Evolutionary conservation across 2,888 invertebrate genomes (phyloP).

Genomic region (Tetropium fuscum): DNA sequence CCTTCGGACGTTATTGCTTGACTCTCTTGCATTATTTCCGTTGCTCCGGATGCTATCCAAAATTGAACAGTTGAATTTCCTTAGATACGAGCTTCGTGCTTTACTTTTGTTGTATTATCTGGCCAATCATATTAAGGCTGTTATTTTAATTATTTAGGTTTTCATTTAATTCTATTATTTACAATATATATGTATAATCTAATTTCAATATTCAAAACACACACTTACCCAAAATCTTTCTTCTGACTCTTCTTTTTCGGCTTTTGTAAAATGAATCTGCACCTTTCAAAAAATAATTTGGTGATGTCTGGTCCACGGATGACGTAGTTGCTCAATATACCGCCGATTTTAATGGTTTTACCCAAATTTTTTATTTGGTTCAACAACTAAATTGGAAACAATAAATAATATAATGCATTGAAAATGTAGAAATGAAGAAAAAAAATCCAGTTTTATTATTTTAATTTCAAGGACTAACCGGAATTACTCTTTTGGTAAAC

Average conservation of each 20-base stretch:
- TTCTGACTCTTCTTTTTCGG: conserved; percentile 65
- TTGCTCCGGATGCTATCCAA: too few species aligned
- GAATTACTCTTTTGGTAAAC: conserved; percentile 64
- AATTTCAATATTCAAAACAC: not conserved
- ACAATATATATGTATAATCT: not conserved
- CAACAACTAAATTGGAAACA: conserved; percentile 40
- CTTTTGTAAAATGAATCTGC: conserved; percentile 65
- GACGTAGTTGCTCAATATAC: conserved; percentile 66
- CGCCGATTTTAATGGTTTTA: conserved; percentile 63
- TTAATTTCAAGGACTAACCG: conserved; percentile 49
- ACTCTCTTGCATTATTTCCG: too few species aligned
- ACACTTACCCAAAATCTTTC: conserved; percentile 64
- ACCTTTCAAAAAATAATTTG: conserved; percentile 66
- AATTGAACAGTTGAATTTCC: too few species aligned
- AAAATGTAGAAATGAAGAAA: conserved; percentile 1
- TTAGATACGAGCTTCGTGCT: too few species aligned
- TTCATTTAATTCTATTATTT: too few species aligned
- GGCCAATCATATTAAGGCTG: too few species aligned
- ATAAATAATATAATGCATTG: too few species aligned
- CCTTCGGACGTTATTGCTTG: too few species aligned
- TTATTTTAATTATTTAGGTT: too few species aligned
- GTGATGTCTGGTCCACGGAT: conserved; percentile 65
- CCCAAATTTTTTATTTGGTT: conserved; percentile 48
- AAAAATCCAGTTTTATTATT: not conserved
- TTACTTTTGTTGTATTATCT: too few species aligned